Evolutionary conservation across 2,113 vertebrate genomes (phyloP).

Genomic region (Petrocephalus microphthalmus): DNA sequence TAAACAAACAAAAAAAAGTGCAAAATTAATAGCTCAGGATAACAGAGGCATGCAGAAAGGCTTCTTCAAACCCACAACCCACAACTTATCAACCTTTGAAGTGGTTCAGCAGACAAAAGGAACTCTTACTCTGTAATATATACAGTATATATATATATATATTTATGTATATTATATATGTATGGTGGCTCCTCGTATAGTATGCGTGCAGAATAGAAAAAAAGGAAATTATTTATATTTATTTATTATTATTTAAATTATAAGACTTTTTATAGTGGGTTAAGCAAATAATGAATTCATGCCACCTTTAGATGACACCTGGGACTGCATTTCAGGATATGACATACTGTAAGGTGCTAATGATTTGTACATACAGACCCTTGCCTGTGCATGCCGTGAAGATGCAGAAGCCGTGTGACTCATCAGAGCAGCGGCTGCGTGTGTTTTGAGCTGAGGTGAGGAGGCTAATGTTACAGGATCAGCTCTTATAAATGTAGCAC

Average conservation of each 20-base stretch:
- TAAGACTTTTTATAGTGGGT: neutral
- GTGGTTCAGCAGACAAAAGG: neutral
- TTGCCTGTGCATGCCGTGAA: neutral
- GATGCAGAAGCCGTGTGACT: neutral
- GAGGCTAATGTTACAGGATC: neutral
- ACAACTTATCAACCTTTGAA: neutral
- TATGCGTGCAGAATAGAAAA: neutral
- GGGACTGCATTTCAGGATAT: neutral
- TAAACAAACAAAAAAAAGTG: neutral
- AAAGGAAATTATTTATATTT: neutral
- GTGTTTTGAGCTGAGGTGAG: neutral
- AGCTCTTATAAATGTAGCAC: neutral
- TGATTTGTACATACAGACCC: neutral
- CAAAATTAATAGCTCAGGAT: neutral
- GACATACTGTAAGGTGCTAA: neutral
- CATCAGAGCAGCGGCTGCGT: neutral
- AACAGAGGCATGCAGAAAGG: neutral
- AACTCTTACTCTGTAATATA: neutral
- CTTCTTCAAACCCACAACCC: neutral
- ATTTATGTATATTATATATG: too few species aligned
- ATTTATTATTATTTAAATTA: too few species aligned
- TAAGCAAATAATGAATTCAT: neutral
- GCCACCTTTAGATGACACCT: neutral
- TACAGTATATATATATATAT: too few species aligned
- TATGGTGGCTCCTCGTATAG: neutral